Evolutionary conservation across 1,140 invertebrate species (phyloP).

Genomic region (Drosophila littoralis): DNA sequence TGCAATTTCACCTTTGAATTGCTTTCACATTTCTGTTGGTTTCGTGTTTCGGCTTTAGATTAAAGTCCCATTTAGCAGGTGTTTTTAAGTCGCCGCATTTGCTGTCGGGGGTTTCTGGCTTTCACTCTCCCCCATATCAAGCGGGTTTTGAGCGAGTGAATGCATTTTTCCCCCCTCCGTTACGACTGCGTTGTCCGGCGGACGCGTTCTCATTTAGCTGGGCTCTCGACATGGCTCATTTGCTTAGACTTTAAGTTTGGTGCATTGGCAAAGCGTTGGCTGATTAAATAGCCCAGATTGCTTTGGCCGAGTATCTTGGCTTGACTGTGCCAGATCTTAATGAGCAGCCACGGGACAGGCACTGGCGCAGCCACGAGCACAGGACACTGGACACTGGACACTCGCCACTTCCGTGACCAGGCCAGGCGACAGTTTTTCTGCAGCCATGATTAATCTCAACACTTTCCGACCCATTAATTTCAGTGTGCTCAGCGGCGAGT

Average conservation of each 20-base stretch:
- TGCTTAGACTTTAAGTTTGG: conserved; percentile 63
- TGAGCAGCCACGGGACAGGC: conserved; percentile 44
- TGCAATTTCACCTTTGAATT: not conserved
- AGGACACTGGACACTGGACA: conserved; percentile 6
- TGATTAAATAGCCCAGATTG: conserved; percentile 72
- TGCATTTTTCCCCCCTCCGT: conserved; percentile 7
- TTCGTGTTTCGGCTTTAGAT: conserved; percentile 33
- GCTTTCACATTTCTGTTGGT: not conserved
- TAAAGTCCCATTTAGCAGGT: conserved; percentile 59
- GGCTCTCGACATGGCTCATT: conserved; percentile 46
- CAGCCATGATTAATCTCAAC: conserved; percentile 79
- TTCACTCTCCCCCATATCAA: not conserved
- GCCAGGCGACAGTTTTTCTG: conserved; percentile 39
- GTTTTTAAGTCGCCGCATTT: conserved; percentile 46
- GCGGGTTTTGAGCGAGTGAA: conserved; percentile 32
- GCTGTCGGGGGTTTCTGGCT: conserved; percentile 11
- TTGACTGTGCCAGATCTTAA: conserved; percentile 64
- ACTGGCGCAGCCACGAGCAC: conserved; percentile 28
- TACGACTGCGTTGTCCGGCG: conserved; percentile 5
- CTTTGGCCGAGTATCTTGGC: conserved; percentile 38
- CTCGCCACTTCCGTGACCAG: conserved; percentile 47
- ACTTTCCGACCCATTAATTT: conserved; percentile 82
- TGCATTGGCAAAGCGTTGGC: conserved; percentile 30
- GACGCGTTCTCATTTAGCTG: conserved; percentile 49
- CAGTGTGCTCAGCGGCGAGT: conserved; percentile 30